Conservation (phyloP, 1,140 invertebrate genomes). For the Hetaerina americana region DNA sequence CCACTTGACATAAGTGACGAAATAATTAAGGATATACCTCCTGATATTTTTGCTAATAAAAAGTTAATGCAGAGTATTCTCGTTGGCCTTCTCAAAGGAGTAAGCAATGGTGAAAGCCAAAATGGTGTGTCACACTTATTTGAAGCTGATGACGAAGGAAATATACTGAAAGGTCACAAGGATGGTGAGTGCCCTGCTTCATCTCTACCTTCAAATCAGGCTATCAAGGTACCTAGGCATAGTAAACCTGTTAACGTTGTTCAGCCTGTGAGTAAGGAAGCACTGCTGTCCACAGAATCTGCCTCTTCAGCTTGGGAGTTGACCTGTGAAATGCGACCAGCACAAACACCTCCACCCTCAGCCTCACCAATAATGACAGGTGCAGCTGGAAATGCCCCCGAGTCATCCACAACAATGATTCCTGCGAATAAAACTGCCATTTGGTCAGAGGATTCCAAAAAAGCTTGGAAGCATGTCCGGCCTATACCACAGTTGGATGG, state of each 20-base stretch:
- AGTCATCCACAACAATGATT: background rate
- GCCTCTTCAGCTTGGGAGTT: background rate
- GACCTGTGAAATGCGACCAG: background rate
- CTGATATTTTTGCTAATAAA: slow-evolving; percentile 56
- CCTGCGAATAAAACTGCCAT: background rate
- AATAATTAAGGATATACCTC: slow-evolving; percentile 67
- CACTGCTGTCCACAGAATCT: background rate
- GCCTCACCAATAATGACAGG: background rate
- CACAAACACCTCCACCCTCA: background rate
- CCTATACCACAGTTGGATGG: slow-evolving; percentile 58
- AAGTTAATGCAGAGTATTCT: slow-evolving; percentile 63
- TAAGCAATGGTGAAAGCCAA: background rate
- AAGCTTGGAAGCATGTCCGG: background rate
- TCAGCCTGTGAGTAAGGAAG: background rate
- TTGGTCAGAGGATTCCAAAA: background rate
- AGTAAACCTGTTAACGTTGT: background rate
- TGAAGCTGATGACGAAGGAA: background rate
- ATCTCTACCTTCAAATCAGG: background rate
- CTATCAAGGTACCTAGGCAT: background rate
- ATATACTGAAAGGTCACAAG: background rate
- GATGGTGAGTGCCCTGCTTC: slow-evolving; percentile 10
- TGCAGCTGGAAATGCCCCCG: background rate
- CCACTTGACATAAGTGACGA: slow-evolving; percentile 70
- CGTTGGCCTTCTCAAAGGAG: background rate
- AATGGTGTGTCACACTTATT: background rate